Evolutionary conservation across 2,888 invertebrate species (phyloP).

Genomic region (Mythimna lalbum): DNA sequence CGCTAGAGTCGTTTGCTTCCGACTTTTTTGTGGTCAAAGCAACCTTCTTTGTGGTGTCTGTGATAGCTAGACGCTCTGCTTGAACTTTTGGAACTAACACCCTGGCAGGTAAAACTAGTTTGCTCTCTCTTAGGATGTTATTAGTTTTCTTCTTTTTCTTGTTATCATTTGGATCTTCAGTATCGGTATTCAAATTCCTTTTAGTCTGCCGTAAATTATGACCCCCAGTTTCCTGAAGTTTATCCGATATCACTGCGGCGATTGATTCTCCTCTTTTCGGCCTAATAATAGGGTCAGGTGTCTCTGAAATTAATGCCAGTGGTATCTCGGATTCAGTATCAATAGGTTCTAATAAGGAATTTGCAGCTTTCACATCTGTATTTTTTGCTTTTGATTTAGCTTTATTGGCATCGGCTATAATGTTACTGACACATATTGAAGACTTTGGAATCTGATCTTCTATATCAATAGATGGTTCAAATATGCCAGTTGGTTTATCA

Average conservation of each 20-base stretch:
- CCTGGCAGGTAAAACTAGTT: conserved; percentile 84
- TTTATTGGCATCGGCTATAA: conserved; percentile 82
- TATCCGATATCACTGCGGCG: conserved; percentile 87
- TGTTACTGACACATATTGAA: conserved; percentile 87
- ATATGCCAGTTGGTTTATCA: conserved; percentile 92
- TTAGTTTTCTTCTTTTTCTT: conserved; percentile 85
- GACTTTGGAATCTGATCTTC: conserved; percentile 92
- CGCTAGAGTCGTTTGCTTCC: conserved; percentile 73
- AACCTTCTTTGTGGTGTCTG: conserved; percentile 77
- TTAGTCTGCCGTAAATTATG: conserved; percentile 87
- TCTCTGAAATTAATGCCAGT: conserved; percentile 83
- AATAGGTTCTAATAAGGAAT: conserved; percentile 76
- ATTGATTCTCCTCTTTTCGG: conserved; percentile 87
- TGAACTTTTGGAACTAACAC: conserved; percentile 83
- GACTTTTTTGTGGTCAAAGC: conserved; percentile 74
- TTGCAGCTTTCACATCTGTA: conserved; percentile 72
- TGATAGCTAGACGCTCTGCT: conserved; percentile 79
- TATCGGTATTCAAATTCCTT: conserved; percentile 82
- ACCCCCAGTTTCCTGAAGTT: conserved; percentile 85
- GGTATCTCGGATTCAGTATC: conserved; percentile 87
- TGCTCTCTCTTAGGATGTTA: conserved; percentile 86
- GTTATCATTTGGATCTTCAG: conserved; percentile 81
- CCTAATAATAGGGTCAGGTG: conserved; percentile 82
- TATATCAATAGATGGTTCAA: conserved; percentile 93
- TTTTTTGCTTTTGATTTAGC: conserved; percentile 78